phyloP scores from a whole-genome alignment of 2,113 vertebrate species.

The Holacanthus passer region DNA sequence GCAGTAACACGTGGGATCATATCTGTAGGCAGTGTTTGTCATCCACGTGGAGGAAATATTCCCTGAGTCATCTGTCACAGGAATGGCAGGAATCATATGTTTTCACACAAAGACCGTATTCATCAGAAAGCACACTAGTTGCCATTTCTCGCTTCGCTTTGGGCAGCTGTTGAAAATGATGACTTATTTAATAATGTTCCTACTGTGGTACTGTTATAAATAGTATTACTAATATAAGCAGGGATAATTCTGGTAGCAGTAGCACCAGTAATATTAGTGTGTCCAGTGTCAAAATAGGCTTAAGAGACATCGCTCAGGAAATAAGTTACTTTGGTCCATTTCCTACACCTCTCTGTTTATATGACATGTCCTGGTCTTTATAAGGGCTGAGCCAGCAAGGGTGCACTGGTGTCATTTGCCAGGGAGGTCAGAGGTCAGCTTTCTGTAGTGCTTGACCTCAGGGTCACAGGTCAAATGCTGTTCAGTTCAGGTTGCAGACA shows the following conservation, averaged over 20 bases:
- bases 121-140: conserved; percentile 4
- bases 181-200: not conserved
- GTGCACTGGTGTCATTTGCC: conserved; percentile 16
- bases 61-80: conserved; percentile 43
- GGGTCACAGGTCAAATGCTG: conserved; percentile 28
- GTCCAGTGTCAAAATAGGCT: not conserved
- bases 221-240: not conserved
- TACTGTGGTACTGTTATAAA: not conserved
- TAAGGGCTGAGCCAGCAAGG: conserved; percentile 11
- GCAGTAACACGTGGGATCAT: conserved; percentile 20
- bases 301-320: too few relatives aligned
- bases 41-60: conserved; percentile 39
- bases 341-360: not conserved
- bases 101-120: conserved; percentile 57
- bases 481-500: conserved; percentile 28
- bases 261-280: not conserved
- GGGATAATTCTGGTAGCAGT: not conserved
- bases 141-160: not conserved
- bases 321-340: not conserved
- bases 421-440: conserved; percentile 51
- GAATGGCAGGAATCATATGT: conserved; percentile 49
- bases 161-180: not conserved
- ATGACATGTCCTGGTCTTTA: conserved; percentile 25
- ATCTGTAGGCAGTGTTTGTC: conserved; percentile 28
- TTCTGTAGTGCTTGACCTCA: conserved; percentile 45